Evolutionary conservation across 2,888 invertebrate genomes (phyloP).

Genomic region (Cephus sareptanus): DNA sequence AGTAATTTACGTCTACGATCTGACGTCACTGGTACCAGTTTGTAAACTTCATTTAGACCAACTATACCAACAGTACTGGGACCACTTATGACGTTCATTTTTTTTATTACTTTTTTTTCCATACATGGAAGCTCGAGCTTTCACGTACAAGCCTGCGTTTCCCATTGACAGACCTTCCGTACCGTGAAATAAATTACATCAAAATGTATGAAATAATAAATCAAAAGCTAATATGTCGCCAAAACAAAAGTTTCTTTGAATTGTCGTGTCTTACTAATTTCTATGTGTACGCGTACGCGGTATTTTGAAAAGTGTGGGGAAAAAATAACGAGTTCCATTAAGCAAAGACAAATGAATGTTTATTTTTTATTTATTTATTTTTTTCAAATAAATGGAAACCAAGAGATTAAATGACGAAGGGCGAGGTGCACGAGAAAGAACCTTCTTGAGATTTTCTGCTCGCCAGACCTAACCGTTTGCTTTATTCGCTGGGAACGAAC

Average conservation of each 20-base stretch:
- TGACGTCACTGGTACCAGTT: background rate
- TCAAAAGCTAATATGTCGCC: background rate
- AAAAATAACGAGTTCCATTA: background rate
- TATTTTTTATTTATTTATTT: background rate
- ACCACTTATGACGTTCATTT: background rate
- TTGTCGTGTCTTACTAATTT: background rate
- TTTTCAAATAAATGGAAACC: background rate
- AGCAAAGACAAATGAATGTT: background rate
- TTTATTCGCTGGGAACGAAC: background rate
- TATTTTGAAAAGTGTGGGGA: too few relatives aligned
- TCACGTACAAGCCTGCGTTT: background rate
- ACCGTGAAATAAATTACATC: background rate
- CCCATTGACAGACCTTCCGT: background rate
- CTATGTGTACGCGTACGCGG: background rate
- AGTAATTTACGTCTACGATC: background rate
- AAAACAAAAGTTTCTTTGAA: background rate
- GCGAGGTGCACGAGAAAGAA: background rate
- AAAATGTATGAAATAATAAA: background rate
- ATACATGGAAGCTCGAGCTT: background rate
- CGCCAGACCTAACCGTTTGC: background rate
- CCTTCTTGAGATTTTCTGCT: background rate
- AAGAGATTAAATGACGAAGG: background rate
- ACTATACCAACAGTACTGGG: background rate
- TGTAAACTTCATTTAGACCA: slow-evolving; percentile 6
- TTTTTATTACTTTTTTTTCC: background rate